phyloP scores from a whole-genome alignment of 2,797 vertebrate species.

The Periophthalmus magnuspinnatus region DNA sequence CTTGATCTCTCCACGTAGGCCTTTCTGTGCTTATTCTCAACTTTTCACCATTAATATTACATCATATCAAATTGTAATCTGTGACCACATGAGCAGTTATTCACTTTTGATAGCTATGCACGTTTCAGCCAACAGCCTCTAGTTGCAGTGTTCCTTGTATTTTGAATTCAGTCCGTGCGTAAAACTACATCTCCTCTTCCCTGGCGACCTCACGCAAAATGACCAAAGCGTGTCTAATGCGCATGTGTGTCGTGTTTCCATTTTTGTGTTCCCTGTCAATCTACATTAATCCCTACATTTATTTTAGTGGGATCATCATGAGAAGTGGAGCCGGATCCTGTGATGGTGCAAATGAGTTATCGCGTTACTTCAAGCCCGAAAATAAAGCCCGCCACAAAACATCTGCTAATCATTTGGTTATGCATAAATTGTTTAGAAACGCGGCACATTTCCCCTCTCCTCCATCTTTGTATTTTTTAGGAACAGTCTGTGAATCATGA shows the following conservation, averaged over 20 bases:
- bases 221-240: conserved; percentile 7
- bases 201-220: conserved; percentile 6
- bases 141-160: not conserved
- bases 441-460: conserved; percentile 37
- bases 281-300: conserved; percentile 15
- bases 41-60: too few species aligned
- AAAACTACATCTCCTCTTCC: not conserved
- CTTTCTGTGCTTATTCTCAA: too few species aligned
- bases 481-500: conserved; percentile 39
- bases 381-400: conserved; percentile 59
- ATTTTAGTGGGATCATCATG: conserved; percentile 1
- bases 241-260: not conserved
- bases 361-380: conserved; percentile 18
- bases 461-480: conserved; percentile 24
- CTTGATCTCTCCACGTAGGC: too few species aligned
- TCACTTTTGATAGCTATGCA: too few species aligned
- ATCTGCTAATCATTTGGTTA: conserved; percentile 78
- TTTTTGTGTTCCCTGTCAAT: not conserved
- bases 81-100: too few species aligned
- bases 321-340: not conserved
- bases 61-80: too few species aligned
- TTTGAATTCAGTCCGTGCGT: conserved; percentile 4
- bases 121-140: too few species aligned
- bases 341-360: conserved; percentile 36
- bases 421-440: conserved; percentile 70